Evolutionary conservation across 1,140 invertebrate genomes (phyloP).

Genomic region (Rhysida immarginata): DNA sequence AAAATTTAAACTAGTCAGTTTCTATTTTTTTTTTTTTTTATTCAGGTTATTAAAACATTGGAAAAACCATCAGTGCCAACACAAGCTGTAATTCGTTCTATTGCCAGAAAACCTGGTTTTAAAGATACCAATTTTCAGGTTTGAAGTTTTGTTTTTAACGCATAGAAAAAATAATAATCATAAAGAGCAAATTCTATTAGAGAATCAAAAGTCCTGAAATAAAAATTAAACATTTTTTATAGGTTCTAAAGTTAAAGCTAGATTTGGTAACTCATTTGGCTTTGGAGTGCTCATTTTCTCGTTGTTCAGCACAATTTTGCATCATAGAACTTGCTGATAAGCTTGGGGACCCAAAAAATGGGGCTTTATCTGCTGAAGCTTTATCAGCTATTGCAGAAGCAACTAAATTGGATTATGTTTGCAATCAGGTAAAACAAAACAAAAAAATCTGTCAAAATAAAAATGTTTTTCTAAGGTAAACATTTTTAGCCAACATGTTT

Average conservation of each 20-base stretch:
- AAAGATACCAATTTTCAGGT: conserved; percentile 83
- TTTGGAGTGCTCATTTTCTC: conserved; percentile 26
- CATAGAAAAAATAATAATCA: neutral
- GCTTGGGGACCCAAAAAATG: conserved; percentile 68
- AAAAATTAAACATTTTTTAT: neutral
- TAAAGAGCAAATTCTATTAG: neutral
- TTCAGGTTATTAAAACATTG: conserved; percentile 41
- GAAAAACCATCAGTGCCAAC: conserved; percentile 46
- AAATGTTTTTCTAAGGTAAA: too few relatives aligned
- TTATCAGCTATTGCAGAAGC: conserved; percentile 60
- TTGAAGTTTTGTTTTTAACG: neutral
- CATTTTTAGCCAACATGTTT: too few relatives aligned
- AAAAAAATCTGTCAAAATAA: too few relatives aligned
- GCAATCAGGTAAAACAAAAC: conserved; percentile 45
- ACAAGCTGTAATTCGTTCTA: conserved; percentile 54
- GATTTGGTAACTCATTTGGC: conserved; percentile 61
- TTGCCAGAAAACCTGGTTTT: conserved; percentile 74
- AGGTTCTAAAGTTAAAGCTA: conserved; percentile 61
- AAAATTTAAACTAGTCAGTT: too few relatives aligned
- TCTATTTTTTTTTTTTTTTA: too few relatives aligned
- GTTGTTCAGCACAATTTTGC: conserved; percentile 54
- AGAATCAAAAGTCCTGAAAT: neutral
- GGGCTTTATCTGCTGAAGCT: conserved; percentile 46
- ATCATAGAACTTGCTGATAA: conserved; percentile 68
- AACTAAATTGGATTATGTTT: conserved; percentile 55